Evolutionary conservation across 2,113 vertebrate genomes (phyloP).

Genomic region (Lagopus leucura): DNA sequence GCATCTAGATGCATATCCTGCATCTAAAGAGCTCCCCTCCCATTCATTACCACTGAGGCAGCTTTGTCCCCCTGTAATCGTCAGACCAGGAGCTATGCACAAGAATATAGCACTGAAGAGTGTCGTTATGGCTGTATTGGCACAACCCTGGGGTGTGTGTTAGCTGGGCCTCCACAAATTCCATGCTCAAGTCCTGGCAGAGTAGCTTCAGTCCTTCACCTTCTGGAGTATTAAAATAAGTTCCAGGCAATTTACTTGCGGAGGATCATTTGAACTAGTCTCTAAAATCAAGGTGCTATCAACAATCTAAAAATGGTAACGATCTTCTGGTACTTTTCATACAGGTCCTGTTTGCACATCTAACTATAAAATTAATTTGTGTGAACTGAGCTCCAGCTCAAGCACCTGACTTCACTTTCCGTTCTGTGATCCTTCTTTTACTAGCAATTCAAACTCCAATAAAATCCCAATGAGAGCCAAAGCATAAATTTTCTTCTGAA

Average conservation of each 20-base stretch:
- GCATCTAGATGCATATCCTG: not conserved
- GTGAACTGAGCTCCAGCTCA: not conserved
- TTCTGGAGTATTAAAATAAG: conserved; percentile 15
- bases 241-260: not conserved
- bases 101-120: not conserved
- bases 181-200: not conserved
- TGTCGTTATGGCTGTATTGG: not conserved
- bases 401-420: not conserved
- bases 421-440: not conserved
- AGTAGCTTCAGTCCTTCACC: not conserved
- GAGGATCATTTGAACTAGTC: not conserved
- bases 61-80: not conserved
- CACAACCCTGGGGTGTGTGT: not conserved
- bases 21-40: not conserved
- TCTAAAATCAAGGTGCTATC: conserved; percentile 12
- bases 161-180: not conserved
- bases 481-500: not conserved
- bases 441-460: conserved; percentile 2
- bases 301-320: conserved; percentile 7
- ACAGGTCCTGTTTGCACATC: not conserved
- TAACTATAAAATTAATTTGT: conserved; percentile 23
- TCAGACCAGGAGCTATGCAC: not conserved
- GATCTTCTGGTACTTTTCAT: not conserved
- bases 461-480: conserved; percentile 1
- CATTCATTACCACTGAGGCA: not conserved